These are phyloP conservation scores for Muntiacus reevesi DNA, from an alignment of 2,113 vertebrate genomes.

Conservation along the genomic window DNA sequence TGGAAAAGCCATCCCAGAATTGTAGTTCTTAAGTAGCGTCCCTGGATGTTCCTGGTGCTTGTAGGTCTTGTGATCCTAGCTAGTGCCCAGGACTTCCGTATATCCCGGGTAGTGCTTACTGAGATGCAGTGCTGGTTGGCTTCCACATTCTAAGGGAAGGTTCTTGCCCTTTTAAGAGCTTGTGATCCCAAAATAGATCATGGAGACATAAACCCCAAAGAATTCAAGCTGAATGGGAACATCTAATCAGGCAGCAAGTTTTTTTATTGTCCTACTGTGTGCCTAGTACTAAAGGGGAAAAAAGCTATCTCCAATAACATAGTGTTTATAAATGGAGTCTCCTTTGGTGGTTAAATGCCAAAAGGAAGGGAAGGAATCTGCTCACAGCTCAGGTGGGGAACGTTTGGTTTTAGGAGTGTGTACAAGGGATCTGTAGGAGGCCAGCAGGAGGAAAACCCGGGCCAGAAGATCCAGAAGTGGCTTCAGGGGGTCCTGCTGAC, in stretches of 20 bases:
- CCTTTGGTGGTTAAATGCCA: not conserved
- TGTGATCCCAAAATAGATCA: not conserved
- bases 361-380: not conserved
- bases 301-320: not conserved
- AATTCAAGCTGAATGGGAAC: not conserved
- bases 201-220: not conserved
- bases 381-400: not conserved
- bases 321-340: not conserved
- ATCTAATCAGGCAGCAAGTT: not conserved
- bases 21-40: not conserved
- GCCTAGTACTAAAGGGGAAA: not conserved
- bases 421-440: not conserved
- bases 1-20: not conserved
- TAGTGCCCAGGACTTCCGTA: not conserved
- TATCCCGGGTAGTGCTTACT: not conserved
- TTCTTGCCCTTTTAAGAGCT: not conserved
- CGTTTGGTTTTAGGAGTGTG: not conserved
- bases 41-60: not conserved
- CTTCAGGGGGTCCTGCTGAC: not conserved
- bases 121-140: not conserved
- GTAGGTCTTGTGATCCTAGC: not conserved
- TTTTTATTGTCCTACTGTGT: not conserved
- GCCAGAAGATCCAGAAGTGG: not conserved
- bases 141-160: not conserved
- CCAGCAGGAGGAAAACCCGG: not conserved